Base-by-base conservation (phyloP, 92 coral and sea anemone species). In the Phymanthus crucifer region DNA sequence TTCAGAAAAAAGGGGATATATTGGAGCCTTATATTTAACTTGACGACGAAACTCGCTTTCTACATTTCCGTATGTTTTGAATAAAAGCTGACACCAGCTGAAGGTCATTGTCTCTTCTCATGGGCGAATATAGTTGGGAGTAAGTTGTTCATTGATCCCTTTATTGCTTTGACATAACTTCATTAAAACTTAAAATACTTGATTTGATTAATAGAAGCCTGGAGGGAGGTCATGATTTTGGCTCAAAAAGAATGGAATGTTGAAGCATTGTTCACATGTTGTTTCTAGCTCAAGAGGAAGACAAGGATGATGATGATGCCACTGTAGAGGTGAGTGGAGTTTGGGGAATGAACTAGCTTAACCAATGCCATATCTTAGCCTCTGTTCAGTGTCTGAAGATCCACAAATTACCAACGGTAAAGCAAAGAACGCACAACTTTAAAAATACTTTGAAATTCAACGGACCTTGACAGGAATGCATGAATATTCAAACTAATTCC, bases 261-360 rank as follows among this genome's bases (percentile, higher is more conserved):
- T 43, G 48, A 11, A 43, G 48, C 48, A 5, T 43, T 54, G 21
- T 61, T 24, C 27, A 13, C 13, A 7, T 61, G 36, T 27, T 61
- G 13, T 61, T 56, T 56, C 1, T 13, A 74, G 79, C 46, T 34
- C 86, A 82, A 82, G 86, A 82, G 50, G 86, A 82, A 33, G 86
- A 82, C n/a, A 82, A 82, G 32, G 86, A 82, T 73, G 86, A 82
- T 21, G 86, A 82, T 34, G 86, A 73, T 38, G 57, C 80, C 2
- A 69, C 84, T 50, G 80, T 82, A 2, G 86, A 82, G 86, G 86
- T 82, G n/a, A 34, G 73, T 48, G 9, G 23, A 33, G 21, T 14
- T n/a, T 71, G 4, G 18, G 1, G 4, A 6, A 71, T 10, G 31
- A 9, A 58, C n/a, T n/a, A n/a, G n/a, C 16, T 11, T 45, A 45